Evolutionary conservation across 2,888 invertebrate genomes (phyloP).

Genomic region (Marasmarcha lunaedactyla): DNA sequence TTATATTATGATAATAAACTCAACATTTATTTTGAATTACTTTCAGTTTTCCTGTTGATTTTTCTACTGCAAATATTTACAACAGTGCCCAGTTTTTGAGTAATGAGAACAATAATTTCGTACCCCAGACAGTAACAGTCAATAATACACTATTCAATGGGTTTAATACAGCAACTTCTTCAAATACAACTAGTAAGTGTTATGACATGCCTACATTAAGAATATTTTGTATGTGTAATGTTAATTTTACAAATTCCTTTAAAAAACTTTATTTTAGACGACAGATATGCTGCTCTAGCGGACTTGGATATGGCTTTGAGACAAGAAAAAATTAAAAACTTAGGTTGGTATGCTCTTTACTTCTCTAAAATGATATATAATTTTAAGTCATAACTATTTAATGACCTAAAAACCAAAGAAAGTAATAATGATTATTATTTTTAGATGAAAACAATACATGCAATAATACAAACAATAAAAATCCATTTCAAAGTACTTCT

Average conservation of each 20-base stretch:
- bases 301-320: constrained; percentile 87
- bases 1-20: no score
- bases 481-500: constrained; percentile 56
- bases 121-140: constrained; percentile 52
- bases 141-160: constrained; percentile 32
- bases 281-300: constrained; percentile 95
- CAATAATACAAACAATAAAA: constrained; percentile 38
- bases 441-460: constrained; percentile 42
- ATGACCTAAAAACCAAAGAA: no score
- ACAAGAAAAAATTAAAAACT: constrained; percentile 64
- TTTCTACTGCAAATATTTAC: constrained; percentile 78
- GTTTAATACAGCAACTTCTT: constrained; percentile 27
- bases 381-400: no score
- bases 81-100: constrained; percentile 69
- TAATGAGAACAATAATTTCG: constrained; percentile 44
- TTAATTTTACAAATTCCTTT: neutral
- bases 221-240: neutral
- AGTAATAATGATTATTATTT: constrained; percentile 4
- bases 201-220: neutral
- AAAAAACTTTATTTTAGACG: constrained; percentile 67
- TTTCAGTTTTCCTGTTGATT: constrained; percentile 77
- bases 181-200: constrained; percentile 37
- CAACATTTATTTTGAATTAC: constrained; percentile 3
- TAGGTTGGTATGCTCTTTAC: constrained; percentile 46
- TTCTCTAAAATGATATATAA: constrained; percentile 2